These are phyloP conservation scores for Hydrophis major DNA, from an alignment of 2,797 vertebrate species.

Conservation along the genomic window DNA sequence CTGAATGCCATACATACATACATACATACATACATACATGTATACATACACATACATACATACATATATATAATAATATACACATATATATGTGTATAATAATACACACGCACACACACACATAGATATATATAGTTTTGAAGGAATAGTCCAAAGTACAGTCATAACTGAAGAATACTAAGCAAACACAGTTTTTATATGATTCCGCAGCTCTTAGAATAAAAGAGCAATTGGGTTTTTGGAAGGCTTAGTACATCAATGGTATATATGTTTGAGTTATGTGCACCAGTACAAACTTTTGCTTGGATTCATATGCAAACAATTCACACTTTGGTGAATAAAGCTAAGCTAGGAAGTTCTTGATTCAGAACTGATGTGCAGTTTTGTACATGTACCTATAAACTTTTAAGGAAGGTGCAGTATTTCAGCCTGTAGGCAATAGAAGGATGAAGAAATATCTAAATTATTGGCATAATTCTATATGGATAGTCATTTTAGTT, in stretches of 20 bases:
- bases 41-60: too few species aligned
- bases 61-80: too few species aligned
- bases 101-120: too few species aligned
- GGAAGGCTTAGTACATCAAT: background rate
- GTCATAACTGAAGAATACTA: background rate
- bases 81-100: too few species aligned
- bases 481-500: background rate
- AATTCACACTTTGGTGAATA: background rate
- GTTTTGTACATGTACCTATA: background rate
- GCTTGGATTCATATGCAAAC: background rate
- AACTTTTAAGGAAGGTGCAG: background rate
- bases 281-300: background rate
- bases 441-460: background rate
- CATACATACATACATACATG: too few species aligned
- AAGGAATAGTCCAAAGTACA: background rate
- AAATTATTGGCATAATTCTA: background rate
- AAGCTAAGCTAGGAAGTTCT: background rate
- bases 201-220: background rate
- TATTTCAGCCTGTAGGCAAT: background rate
- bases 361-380: background rate
- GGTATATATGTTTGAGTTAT: background rate
- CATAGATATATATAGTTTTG: too few species aligned
- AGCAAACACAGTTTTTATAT: background rate
- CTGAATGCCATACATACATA: too few species aligned
- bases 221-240: background rate